A percentile compares a stretch with the other conserved stretches of the same genome.
phyloP scores from a whole-genome alignment of 2,888 invertebrate genomes.

The Bugulina stolonifera region DNA sequence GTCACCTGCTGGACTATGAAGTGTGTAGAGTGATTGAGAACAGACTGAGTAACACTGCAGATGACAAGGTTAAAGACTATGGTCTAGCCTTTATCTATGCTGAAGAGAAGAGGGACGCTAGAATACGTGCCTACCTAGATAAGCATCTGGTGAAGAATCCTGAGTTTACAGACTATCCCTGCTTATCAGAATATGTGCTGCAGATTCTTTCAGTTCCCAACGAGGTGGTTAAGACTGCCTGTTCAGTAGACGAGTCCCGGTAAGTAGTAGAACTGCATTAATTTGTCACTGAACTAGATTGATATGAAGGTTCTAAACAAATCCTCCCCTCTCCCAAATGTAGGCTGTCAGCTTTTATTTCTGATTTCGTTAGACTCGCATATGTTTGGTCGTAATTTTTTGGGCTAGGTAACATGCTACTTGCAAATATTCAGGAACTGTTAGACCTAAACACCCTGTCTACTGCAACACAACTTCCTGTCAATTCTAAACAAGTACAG shows the following conservation, averaged over 20 bases:
- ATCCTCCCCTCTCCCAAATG: too few relatives aligned
- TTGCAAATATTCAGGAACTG: too few relatives aligned
- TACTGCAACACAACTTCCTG: too few relatives aligned
- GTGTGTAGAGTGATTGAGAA: slow-evolving; percentile 29
- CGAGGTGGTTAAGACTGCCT: not conserved
- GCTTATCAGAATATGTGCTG: not conserved
- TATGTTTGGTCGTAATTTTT: too few relatives aligned
- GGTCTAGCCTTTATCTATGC: slow-evolving; percentile 21
- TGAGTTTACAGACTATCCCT: not conserved
- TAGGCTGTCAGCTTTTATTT: too few relatives aligned
- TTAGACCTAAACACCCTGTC: too few relatives aligned
- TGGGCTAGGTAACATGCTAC: too few relatives aligned
- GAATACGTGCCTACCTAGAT: slow-evolving; percentile 23
- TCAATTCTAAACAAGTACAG: too few relatives aligned
- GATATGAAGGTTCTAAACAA: too few relatives aligned
- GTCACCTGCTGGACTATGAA: slow-evolving; percentile 39
- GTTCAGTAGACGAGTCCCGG: not conserved
- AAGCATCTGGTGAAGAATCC: slow-evolving; percentile 23
- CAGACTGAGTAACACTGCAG: slow-evolving; percentile 21
- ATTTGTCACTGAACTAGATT: too few relatives aligned
- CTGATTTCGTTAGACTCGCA: too few relatives aligned
- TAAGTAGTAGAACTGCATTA: too few relatives aligned
- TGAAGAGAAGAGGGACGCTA: slow-evolving; percentile 16
- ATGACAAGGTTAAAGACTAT: slow-evolving; percentile 23
- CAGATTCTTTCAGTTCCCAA: not conserved